These are phyloP conservation scores for Cheilosia vulpina DNA, from an alignment of 2,888 invertebrate genomes.

Conservation along the genomic window DNA sequence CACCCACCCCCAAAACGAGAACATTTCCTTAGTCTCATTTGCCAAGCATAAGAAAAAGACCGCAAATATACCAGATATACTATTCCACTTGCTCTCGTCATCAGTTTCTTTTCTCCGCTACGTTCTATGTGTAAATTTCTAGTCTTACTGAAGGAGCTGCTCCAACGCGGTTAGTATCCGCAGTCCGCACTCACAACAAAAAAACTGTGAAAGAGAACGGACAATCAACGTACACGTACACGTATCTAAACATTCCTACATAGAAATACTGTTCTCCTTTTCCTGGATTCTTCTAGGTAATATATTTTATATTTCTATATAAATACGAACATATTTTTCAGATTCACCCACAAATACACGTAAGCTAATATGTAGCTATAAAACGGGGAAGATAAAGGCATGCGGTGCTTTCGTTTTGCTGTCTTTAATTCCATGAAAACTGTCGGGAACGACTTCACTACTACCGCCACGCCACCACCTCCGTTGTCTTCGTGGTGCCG, in stretches of 20 bases:
- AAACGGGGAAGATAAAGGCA: conserved; percentile 30
- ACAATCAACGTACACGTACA: conserved; percentile 38
- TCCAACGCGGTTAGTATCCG: conserved; percentile 12
- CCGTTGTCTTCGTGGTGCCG: background rate
- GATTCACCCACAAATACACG: conserved; percentile 28
- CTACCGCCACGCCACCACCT: background rate
- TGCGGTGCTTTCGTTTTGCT: conserved; percentile 19
- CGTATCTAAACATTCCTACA: conserved; percentile 11
- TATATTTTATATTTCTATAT: conserved; percentile 32
- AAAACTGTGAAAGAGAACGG: conserved; percentile 21
- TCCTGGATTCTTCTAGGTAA: conserved; percentile 26
- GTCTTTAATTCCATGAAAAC: conserved; percentile 13
- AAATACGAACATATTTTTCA: conserved; percentile 1
- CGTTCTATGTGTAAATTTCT: conserved; percentile 5
- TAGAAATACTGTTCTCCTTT: conserved; percentile 24
- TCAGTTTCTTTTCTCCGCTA: conserved; percentile 28
- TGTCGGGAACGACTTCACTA: conserved; percentile 5
- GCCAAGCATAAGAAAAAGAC: conserved; percentile 39
- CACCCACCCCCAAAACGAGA: conserved; percentile 3
- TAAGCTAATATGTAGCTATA: background rate
- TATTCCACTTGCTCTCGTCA: conserved; percentile 33
- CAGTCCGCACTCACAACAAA: conserved; percentile 28
- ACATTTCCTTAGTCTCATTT: conserved; percentile 34
- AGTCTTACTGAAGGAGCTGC: conserved; percentile 22
- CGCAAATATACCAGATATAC: conserved; percentile 9